Base-by-base conservation (phyloP, 2,797 vertebrate genomes). In the Acrocephalus scirpaceus region DNA sequence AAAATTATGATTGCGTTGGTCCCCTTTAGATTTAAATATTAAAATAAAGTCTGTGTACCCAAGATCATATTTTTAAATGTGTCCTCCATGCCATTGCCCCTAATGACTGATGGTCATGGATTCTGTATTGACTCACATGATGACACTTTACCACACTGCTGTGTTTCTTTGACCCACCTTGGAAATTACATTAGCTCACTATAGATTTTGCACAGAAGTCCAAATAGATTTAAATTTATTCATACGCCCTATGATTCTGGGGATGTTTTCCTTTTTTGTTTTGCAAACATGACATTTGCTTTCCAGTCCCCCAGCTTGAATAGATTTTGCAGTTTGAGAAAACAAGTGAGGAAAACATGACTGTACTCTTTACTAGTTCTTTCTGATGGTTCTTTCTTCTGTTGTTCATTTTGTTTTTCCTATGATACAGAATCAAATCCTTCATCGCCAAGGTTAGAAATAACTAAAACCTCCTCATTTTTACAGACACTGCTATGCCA, bases 141-240 rank as follows among this genome's bases (percentile, higher is more conserved):
- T 32, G 66, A 64, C 51, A 56, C 88, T 78, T 72, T 22, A 50
- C 72, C 23, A 18, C 60, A 27, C 27, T 62, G 65, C 56, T 64
- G 22, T 0, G 30, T 66, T 93, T 92, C 62, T 80, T 90, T 5
- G 0, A 70, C 75, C 65, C n/a, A 45, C 71, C 56, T 66, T 93
- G 77, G 53, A 90, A 92, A 72, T 82, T 90, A 53, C 48, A 30
- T 93, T 91, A 90, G 45, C 18, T 90, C 30, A 14, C 72, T 91
- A 90, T 78, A 82, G 90, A 94, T 96, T 94, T 93, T 92, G 48
- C 54, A 60, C 48, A 64, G 76, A 94, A 94, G 75, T 75, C 94
- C 88, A 93, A 95, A 92, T 56, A 92, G 73, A 92, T 96, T 95
- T 88, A 93, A 92, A 96, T 96, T 92, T 95, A 96, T 96, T 95